Percentiles rank a stretch among this genome's conserved stretches.
These are phyloP conservation scores for Neoitamus cyanurus DNA, from an alignment of 2,888 invertebrate genomes.

Conservation along the genomic window DNA sequence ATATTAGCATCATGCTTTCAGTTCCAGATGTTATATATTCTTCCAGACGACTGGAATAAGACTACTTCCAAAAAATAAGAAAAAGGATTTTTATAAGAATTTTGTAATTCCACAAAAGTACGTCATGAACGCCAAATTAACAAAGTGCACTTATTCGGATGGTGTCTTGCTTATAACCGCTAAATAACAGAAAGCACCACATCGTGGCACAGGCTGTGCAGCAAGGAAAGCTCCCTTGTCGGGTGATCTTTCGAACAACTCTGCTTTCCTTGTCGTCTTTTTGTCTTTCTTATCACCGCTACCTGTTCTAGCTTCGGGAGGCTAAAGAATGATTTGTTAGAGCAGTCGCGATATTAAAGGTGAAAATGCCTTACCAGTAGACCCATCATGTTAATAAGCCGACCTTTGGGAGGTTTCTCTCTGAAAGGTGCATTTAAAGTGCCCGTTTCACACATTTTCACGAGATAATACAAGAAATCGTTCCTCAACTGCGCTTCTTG, in stretches of 20 bases:
- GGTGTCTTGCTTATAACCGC: slow-evolving; percentile 66
- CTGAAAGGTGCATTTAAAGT: slow-evolving; percentile 68
- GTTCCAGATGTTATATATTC: no score
- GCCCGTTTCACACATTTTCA: slow-evolving; percentile 67
- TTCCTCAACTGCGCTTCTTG: slow-evolving; percentile 69
- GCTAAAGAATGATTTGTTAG: slow-evolving; percentile 20
- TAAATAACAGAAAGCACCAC: slow-evolving; percentile 71
- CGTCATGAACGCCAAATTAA: neutral
- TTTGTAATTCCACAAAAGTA: neutral
- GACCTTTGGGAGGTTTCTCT: slow-evolving; percentile 67
- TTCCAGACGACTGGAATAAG: no score
- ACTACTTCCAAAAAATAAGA: no score
- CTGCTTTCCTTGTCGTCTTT: slow-evolving; percentile 55
- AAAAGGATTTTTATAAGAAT: neutral
- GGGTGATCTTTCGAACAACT: slow-evolving; percentile 69
- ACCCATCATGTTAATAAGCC: slow-evolving; percentile 65
- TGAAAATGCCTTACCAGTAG: slow-evolving; percentile 61
- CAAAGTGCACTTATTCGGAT: neutral
- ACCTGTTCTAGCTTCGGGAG: neutral
- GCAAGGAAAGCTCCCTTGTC: slow-evolving; percentile 71
- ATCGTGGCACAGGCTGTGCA: slow-evolving; percentile 70
- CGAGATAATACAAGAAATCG: slow-evolving; percentile 69
- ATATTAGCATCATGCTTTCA: no score
- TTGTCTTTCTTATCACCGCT: slow-evolving; percentile 49
- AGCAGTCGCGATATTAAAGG: neutral